Conservation (phyloP, 2,888 invertebrate species). For the Microplitis deprimator region DNA sequence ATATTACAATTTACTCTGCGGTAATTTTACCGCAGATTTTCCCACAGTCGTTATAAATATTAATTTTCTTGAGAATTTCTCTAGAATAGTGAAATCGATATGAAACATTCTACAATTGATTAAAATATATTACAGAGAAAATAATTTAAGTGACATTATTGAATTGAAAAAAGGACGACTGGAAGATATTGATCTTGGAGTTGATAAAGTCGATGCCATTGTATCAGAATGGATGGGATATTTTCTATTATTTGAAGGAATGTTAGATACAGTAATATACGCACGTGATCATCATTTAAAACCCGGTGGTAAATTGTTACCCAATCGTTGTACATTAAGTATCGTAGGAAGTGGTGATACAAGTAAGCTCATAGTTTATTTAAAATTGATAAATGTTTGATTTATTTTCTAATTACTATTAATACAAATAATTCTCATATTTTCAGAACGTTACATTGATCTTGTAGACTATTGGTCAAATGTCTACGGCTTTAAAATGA, state of each 20-base stretch:
- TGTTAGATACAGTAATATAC: slow-evolving; percentile 94
- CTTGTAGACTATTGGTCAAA: slow-evolving; percentile 91
- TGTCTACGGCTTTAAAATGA: slow-evolving; percentile 96
- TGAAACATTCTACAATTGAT: too few species aligned
- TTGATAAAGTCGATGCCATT: slow-evolving; percentile 89
- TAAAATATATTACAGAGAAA: slow-evolving; percentile 75
- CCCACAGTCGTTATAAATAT: too few species aligned
- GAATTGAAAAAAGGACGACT: slow-evolving; percentile 87
- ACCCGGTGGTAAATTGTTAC: slow-evolving; percentile 84
- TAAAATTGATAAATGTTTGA: too few species aligned
- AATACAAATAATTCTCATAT: background rate
- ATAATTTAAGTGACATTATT: slow-evolving; percentile 81
- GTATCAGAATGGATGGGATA: slow-evolving; percentile 99
- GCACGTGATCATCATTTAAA: slow-evolving; percentile 87
- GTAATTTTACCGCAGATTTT: too few species aligned
- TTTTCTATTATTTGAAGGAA: slow-evolving; percentile 95
- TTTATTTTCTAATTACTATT: slow-evolving; percentile 30
- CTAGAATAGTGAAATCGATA: too few species aligned
- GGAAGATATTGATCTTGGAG: slow-evolving; percentile 85
- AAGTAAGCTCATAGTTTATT: slow-evolving; percentile 68
- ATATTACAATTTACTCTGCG: too few species aligned
- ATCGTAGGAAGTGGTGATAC: slow-evolving; percentile 85
- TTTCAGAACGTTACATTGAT: slow-evolving; percentile 78
- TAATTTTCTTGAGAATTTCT: too few species aligned
- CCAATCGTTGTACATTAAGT: slow-evolving; percentile 87